phyloP scores from a whole-genome alignment of 2,113 vertebrate genomes.

The Prunella fulvescens region DNA sequence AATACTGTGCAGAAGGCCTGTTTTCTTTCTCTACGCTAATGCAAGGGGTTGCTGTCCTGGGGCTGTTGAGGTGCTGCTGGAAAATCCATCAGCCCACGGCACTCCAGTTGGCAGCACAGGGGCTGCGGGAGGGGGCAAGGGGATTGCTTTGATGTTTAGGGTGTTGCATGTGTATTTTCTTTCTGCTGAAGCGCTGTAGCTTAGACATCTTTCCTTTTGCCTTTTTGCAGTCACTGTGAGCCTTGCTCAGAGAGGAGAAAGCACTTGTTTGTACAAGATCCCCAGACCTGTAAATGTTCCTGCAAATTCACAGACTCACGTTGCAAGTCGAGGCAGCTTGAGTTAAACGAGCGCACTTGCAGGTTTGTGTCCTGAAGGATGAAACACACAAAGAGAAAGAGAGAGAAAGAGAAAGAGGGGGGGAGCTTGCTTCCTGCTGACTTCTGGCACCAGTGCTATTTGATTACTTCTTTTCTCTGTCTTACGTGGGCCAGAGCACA shows the following conservation, averaged over 20 bases:
- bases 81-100: not conserved
- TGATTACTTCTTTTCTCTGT: conserved; percentile 56
- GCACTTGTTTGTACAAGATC: conserved; percentile 95
- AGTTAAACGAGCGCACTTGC: conserved; percentile 99
- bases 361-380: conserved; percentile 89
- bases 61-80: conserved; percentile 18
- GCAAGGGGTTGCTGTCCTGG: conserved; percentile 55
- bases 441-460: conserved; percentile 68
- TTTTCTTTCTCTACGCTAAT: conserved; percentile 70
- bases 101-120: conserved; percentile 44
- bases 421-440: conserved; percentile 73
- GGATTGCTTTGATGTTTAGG: conserved; percentile 70
- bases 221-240: conserved; percentile 95
- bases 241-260: conserved; percentile 93
- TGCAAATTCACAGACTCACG: conserved; percentile 96
- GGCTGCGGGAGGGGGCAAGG: conserved; percentile 51
- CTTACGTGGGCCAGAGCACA: not conserved
- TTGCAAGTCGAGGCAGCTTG: conserved; percentile 96
- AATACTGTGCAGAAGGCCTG: conserved; percentile 59
- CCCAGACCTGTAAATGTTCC: conserved; percentile 95
- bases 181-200: conserved; percentile 86
- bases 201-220: conserved; percentile 89
- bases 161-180: conserved; percentile 81
- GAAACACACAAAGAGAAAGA: conserved; percentile 64
- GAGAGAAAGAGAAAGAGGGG: conserved; percentile 61